Percentiles rank a stretch among this genome's conserved stretches.
Evolutionary conservation across 2,888 invertebrate genomes (phyloP).

Genomic region (Arrhopalites spinosus): DNA sequence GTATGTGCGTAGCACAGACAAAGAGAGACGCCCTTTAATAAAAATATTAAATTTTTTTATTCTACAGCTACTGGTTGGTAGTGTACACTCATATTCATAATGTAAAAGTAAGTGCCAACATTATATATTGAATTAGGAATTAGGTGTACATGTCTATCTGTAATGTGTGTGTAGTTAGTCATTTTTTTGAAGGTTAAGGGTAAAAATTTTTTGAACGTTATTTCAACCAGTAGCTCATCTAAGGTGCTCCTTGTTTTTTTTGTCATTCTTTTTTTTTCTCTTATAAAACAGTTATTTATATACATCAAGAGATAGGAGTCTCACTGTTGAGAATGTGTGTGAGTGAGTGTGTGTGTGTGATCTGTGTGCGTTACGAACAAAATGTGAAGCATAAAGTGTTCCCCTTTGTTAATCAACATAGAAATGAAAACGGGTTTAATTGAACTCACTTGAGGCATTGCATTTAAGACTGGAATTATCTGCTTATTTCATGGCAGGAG

Average conservation of each 20-base stretch:
- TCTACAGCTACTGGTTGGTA: too few relatives aligned
- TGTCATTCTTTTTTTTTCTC: background rate
- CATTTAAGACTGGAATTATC: constrained; percentile 29
- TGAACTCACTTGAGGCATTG: constrained; percentile 30
- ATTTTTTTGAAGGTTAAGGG: too few relatives aligned
- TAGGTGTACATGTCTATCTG: background rate
- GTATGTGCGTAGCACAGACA: background rate
- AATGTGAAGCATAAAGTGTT: constrained; percentile 33
- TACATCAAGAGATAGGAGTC: too few relatives aligned
- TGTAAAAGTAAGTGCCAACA: constrained; percentile 5
- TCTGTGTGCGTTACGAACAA: constrained; percentile 17
- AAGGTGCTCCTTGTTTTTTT: background rate
- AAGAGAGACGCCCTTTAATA: constrained; percentile 15
- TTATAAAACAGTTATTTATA: background rate
- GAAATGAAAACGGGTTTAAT: constrained; percentile 39
- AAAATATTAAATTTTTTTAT: too few relatives aligned
- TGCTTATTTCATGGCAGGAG: constrained; percentile 33
- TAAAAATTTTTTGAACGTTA: too few relatives aligned
- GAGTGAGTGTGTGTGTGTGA: constrained; percentile 2
- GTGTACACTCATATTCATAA: background rate
- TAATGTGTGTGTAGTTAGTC: background rate
- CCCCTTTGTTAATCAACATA: constrained; percentile 49
- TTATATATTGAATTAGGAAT: background rate
- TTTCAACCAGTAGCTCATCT: too few relatives aligned
- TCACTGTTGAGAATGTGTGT: background rate